Percentiles rank a stretch among this genome's conserved stretches.
phyloP scores from a whole-genome alignment of 1,140 invertebrate genomes.

The Heliconius eleuchia region DNA sequence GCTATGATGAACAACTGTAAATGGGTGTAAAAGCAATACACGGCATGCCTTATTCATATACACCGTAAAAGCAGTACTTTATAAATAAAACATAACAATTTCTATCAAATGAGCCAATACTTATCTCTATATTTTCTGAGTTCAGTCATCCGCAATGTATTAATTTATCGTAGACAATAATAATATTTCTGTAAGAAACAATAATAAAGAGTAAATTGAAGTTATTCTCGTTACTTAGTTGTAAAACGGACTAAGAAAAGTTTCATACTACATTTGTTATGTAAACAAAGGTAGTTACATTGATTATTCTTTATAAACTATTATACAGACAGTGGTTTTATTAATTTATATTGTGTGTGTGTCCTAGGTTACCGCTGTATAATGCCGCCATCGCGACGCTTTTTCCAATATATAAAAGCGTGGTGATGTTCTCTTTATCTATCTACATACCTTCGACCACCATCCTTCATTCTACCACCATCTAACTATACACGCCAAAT shows the following conservation, averaged over 20 bases:
- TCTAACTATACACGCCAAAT: not conserved
- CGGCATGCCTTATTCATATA: not conserved
- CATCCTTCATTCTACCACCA: too few species aligned
- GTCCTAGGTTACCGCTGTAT: too few species aligned
- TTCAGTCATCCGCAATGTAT: constrained; percentile 7
- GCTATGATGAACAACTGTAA: not conserved
- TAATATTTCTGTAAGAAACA: not conserved
- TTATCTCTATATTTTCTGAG: not conserved
- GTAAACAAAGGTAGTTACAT: not conserved
- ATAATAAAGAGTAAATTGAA: not conserved
- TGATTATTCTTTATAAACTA: not conserved
- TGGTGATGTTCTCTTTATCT: too few species aligned
- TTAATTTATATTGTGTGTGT: too few species aligned
- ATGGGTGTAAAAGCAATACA: constrained; percentile 9
- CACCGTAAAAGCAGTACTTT: constrained; percentile 7
- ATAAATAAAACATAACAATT: constrained; percentile 13
- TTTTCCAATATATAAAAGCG: too few species aligned
- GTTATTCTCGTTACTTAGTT: not conserved
- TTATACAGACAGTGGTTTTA: too few species aligned
- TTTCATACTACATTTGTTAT: not conserved
- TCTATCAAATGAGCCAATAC: constrained; percentile 8
- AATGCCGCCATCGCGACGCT: too few species aligned
- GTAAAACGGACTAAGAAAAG: not conserved
- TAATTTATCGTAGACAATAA: not conserved
- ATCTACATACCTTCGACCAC: too few species aligned